Base-by-base conservation (phyloP, 2,797 vertebrate species). In the Emys orbicularis region DNA sequence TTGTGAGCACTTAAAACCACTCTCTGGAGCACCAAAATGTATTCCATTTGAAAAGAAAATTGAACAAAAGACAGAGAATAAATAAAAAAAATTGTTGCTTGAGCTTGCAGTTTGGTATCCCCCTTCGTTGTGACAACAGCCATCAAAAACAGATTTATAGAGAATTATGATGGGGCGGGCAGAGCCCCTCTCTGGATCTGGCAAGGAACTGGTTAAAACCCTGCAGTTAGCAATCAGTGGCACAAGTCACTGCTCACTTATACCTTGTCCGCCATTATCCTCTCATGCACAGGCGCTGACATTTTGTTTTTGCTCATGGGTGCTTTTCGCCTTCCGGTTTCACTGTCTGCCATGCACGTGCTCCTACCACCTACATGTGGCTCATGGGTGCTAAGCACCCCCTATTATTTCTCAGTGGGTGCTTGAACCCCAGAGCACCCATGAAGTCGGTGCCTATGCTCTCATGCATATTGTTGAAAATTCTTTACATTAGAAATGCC, bases 231-330 rank as follows among this genome's bases (percentile, higher is more conserved):
- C 96, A 96, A 95, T 93, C 89, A 95, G 13, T 15, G 41, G 97
- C 93, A 72, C 95, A 97, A 96, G 95, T 95, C 95, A 95, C 94
- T 84, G 95, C 92, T 88, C 95, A 89, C 80, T 92, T 88, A 84
- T 88, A 83, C 94, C 88, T 95, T 95, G 74, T 93, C 89, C 81
- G 72, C 37, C 74, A 91, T 18, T 80, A 23, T 41, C 31, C 13
- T 61, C 59, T 61, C 59, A 34, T 61, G 31, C 31, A 61, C 12
- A 16, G 59, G 68, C 0, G 3, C 79, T 90, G 23, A 57, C 34
- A 54, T 41, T 77, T 89, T 80, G 2, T 94, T n/a, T 80, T 72
- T 61, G 59, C 85, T 83, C 0, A 31, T 47, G 31, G 8, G 37
- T 61, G 59, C 31, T 61, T 34, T 61, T 6, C 3, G 6, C 31